A percentile compares a stretch with the other conserved stretches of the same genome.
Conservation (phyloP, 1,140 invertebrate species). For the Palaemon carinicauda region DNA sequence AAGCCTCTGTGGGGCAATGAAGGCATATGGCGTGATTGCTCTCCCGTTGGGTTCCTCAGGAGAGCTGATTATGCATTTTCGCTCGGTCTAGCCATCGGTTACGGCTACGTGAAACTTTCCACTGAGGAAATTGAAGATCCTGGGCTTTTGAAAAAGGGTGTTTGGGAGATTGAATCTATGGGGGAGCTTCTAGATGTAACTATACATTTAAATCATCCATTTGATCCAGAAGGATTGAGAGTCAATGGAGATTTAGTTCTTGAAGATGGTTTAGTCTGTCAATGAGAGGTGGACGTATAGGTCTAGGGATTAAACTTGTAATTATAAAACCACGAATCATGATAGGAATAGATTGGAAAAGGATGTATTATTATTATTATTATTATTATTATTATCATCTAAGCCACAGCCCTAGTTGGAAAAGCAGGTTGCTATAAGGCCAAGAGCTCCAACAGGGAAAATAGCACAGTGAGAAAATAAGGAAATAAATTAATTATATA, state of each 20-base stretch:
- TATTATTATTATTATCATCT: too few species aligned
- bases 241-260: slow-evolving; percentile 63
- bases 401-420: too few species aligned
- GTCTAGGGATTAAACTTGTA: too few species aligned
- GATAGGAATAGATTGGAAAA: too few species aligned
- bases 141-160: slow-evolving; percentile 76
- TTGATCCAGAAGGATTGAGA: slow-evolving; percentile 77
- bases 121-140: slow-evolving; percentile 71
- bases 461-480: too few species aligned
- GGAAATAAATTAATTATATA: too few species aligned
- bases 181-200: slow-evolving; percentile 76
- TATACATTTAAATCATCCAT: slow-evolving; percentile 77
- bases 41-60: slow-evolving; percentile 79
- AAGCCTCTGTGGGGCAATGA: slow-evolving; percentile 83
- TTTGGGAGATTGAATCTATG: slow-evolving; percentile 83
- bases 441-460: too few species aligned
- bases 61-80: slow-evolving; percentile 81
- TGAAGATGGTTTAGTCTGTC: too few species aligned
- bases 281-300: too few species aligned
- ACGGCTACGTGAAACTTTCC: slow-evolving; percentile 71
- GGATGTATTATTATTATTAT: too few species aligned
- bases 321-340: too few species aligned
- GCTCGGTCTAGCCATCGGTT: slow-evolving; percentile 76
- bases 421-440: too few species aligned
- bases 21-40: slow-evolving; percentile 80